Conservation (phyloP, 2,797 vertebrate genomes). For the Rhincodon typus region DNA sequence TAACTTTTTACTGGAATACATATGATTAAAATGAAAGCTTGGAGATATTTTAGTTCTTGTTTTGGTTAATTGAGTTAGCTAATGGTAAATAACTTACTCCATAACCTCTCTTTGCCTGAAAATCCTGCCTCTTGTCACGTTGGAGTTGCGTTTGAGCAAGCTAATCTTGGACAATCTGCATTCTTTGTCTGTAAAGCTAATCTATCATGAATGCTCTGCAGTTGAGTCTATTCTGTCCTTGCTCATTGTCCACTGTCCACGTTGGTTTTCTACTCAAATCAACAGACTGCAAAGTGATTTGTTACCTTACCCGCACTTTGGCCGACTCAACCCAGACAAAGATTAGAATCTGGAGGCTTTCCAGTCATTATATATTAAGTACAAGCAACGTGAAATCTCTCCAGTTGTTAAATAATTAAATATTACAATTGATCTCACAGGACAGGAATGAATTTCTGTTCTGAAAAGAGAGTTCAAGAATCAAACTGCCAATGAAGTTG, state of each 20-base stretch:
- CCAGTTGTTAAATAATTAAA: not conserved
- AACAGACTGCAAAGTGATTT: not conserved
- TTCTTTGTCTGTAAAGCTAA: not conserved
- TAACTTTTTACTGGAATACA: too few relatives aligned
- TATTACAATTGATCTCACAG: not conserved
- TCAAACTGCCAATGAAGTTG: not conserved
- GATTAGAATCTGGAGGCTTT: not conserved
- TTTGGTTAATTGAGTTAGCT: not conserved
- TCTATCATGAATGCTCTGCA: not conserved
- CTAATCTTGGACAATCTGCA: not conserved
- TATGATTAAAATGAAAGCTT: not conserved
- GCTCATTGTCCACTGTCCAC: not conserved
- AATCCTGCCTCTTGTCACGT: too few relatives aligned
- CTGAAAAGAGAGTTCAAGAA: not conserved
- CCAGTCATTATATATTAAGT: not conserved
- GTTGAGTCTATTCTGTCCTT: not conserved
- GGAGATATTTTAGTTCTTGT: not conserved
- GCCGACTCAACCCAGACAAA: not conserved
- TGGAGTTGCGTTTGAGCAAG: not conserved
- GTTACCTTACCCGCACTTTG: not conserved
- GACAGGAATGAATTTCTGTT: not conserved
- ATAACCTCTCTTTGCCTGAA: not conserved
- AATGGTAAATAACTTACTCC: not conserved
- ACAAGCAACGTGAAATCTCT: too few relatives aligned
- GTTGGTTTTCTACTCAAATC: not conserved